Base-by-base conservation (phyloP, 2,888 invertebrate species). In the Limnephilus lunatus region DNA sequence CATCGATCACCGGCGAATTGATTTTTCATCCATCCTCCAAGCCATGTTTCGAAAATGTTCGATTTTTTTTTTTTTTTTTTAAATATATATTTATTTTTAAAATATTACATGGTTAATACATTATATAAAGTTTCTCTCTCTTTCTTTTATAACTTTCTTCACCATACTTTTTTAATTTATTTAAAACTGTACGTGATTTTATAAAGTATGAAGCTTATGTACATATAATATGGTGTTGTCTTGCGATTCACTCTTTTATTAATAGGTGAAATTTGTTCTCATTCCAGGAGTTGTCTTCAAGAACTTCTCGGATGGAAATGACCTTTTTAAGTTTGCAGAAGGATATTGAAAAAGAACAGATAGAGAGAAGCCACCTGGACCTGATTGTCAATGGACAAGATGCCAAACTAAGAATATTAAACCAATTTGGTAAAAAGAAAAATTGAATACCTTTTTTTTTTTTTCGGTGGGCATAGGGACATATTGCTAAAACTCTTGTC, bases 351-450 rank as follows among this genome's bases (percentile, higher is more conserved):
- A 86, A 91, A 14, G 93, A 93, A 85, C 91, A 85, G n/a, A 91
- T 93, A 44, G 92, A 93, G 39, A 86, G 92, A 81, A 92, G 92
- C 53, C 93, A 93, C 53, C 85, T 93, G 83, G 93, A 93, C 81
- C 81, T 93, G 15, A 92, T 93, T n/a, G 89, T 93, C n/a, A 93
- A 93, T 32, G 91, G 90, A 35, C 93, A 93, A 86, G 93, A 93
- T 92, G 86, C 89, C 19, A 93, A 92, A 89, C 31, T 93, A 15
- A 92, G 93, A 91, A 90, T 85, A 39, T 31, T 93, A 12, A 88
- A 92, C 30, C 88, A 91, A 92, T 31, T 93, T 86, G 93, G 93
- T 93, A 90, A 90, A 82, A 15, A 32, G 19, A 32, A 5, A 35
- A 35, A 25, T 85, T 32, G 9, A 7, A 39, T 39, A 83, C 30